Conservation (phyloP, 2,113 vertebrate species). For the Fulica atra region DNA sequence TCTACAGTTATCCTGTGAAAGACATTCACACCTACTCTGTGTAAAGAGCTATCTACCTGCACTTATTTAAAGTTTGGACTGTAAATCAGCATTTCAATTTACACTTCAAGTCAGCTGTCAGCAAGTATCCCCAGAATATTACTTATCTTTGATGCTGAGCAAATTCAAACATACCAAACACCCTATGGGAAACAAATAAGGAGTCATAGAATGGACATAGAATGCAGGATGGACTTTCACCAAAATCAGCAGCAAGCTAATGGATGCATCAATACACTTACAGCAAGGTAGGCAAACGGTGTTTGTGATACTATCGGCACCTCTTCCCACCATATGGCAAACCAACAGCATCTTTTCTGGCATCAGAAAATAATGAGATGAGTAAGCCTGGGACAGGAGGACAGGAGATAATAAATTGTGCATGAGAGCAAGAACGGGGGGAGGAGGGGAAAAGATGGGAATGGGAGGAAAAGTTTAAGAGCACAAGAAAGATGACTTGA, state of each 20-base stretch:
- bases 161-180: not conserved
- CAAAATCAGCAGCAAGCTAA: not conserved
- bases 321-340: conserved; percentile 15
- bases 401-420: not conserved
- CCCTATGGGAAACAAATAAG: not conserved
- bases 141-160: not conserved
- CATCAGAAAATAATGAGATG: not conserved
- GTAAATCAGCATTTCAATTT: conserved; percentile 11
- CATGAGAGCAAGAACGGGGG: not conserved
- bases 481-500: conserved; percentile 13
- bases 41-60: not conserved
- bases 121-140: not conserved
- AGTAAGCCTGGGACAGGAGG: not conserved
- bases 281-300: not conserved
- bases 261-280: not conserved
- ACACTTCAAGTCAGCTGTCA: conserved; percentile 1
- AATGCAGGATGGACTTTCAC: not conserved
- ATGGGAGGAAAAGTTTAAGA: conserved; percentile 12
- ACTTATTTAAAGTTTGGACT: not conserved
- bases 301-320: not conserved
- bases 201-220: not conserved
- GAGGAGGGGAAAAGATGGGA: not conserved
- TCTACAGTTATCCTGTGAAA: not conserved
- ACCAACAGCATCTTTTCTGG: not conserved
- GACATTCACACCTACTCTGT: not conserved